Evolutionary conservation across 2,888 invertebrate species (phyloP).

Genomic region (Hydroisotoma schaefferi): DNA sequence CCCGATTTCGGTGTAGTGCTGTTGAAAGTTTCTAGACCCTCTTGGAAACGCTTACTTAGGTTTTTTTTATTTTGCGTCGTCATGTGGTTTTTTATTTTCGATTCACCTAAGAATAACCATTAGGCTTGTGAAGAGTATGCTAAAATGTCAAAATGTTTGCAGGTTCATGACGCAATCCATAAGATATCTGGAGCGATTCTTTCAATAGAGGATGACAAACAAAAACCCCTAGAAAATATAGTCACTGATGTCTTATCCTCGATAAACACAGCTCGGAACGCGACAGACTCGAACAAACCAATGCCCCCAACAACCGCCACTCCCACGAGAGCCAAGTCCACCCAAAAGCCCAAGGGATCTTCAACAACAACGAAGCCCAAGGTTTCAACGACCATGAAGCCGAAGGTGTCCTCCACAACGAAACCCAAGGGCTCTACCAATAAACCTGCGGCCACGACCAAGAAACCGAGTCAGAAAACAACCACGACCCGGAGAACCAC

Average conservation of each 20-base stretch:
- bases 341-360: slow-evolving; percentile 10
- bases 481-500: slow-evolving; percentile 16
- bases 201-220: slow-evolving; percentile 33
- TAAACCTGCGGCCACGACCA: too few relatives aligned
- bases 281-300: slow-evolving; percentile 11
- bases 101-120: not conserved
- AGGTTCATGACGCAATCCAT: slow-evolving; percentile 47
- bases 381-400: slow-evolving; percentile 3
- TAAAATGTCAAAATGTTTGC: not conserved
- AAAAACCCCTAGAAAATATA: slow-evolving; percentile 45
- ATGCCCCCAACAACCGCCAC: slow-evolving; percentile 11
- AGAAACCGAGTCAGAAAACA: not conserved
- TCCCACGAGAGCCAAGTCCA: not conserved
- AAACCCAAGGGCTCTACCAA: too few relatives aligned
- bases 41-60: too few relatives aligned
- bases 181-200: slow-evolving; percentile 47
- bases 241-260: slow-evolving; percentile 45
- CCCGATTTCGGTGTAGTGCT: too few relatives aligned
- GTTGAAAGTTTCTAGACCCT: too few relatives aligned
- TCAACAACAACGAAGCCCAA: slow-evolving; percentile 17
- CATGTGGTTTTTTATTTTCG: too few relatives aligned
- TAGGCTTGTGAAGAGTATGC: not conserved
- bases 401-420: slow-evolving; percentile 4
- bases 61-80: too few relatives aligned
- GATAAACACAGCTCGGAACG: slow-evolving; percentile 39